A percentile compares a stretch with the other conserved stretches of the same genome.
Conservation (phyloP, 1,140 invertebrate species). For the Nomia melanderi region DNA sequence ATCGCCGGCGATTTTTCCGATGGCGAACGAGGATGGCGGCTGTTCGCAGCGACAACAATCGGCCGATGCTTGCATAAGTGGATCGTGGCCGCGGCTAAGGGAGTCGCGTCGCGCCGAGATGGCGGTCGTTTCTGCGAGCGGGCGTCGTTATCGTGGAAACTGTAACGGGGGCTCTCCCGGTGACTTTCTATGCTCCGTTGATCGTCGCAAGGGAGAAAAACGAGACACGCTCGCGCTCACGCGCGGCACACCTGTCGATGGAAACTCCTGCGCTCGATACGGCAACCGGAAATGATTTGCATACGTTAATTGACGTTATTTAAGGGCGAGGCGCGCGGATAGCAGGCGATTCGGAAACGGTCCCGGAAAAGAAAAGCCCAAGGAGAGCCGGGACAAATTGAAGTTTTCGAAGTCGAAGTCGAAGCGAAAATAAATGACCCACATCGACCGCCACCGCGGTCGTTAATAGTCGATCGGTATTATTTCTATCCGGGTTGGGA, state of each 20-base stretch:
- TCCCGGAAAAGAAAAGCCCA: too few relatives aligned
- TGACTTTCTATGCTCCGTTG: constrained; percentile 26
- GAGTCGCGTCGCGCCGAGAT: background rate
- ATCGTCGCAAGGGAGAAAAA: background rate
- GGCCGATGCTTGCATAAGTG: constrained; percentile 5
- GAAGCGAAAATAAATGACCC: too few relatives aligned
- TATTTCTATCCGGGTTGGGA: background rate
- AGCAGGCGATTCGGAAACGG: background rate
- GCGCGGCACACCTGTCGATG: constrained; percentile 27
- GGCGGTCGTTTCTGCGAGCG: background rate
- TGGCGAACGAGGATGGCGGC: background rate
- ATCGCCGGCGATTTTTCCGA: background rate
- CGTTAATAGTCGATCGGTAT: background rate
- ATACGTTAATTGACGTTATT: constrained; percentile 23
- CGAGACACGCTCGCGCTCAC: too few relatives aligned
- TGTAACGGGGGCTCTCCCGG: background rate
- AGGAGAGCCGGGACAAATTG: background rate
- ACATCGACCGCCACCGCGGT: background rate
- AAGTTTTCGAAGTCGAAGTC: background rate
- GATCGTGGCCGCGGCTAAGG: too few relatives aligned
- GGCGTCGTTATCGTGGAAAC: background rate
- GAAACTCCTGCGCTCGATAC: background rate
- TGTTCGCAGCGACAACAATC: background rate
- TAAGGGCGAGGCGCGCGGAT: background rate
- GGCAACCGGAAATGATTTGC: constrained; percentile 6